Percentiles rank a stretch among this genome's conserved stretches.
These are phyloP conservation scores for Lycorma delicatula DNA, from an alignment of 1,140 invertebrate genomes.

Conservation along the genomic window DNA sequence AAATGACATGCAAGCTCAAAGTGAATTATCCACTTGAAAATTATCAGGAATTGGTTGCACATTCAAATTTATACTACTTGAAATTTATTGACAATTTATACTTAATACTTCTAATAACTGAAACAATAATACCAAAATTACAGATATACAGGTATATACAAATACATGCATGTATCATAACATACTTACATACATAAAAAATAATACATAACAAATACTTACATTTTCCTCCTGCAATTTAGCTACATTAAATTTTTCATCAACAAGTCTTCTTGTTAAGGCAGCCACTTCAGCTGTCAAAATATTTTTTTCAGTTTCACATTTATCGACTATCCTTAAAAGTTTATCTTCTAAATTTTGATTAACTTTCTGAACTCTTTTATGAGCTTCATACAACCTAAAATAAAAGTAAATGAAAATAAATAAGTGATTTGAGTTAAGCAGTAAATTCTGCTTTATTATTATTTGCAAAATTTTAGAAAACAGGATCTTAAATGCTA, in stretches of 20 bases:
- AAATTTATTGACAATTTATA: no score
- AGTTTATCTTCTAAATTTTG: conserved; percentile 92
- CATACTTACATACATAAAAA: no score
- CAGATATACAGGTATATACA: no score
- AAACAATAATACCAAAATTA: no score
- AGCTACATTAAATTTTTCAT: conserved; percentile 77
- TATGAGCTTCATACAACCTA: conserved; percentile 85
- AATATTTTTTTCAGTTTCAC: conserved; percentile 81
- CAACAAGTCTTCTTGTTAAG: conserved; percentile 76
- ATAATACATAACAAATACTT: conserved; percentile 44
- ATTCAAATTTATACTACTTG: no score
- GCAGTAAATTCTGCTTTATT: no score
- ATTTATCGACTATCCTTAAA: conserved; percentile 84
- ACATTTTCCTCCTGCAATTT: conserved; percentile 89
- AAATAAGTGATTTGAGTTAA: no score
- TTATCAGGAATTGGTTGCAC: no score
- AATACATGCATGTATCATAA: no score
- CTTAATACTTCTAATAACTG: no score
- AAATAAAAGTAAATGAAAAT: conserved; percentile 33
- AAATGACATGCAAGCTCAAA: no score
- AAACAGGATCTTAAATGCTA: neutral
- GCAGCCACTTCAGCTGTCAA: conserved; percentile 80
- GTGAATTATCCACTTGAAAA: no score
- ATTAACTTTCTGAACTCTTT: conserved; percentile 89
- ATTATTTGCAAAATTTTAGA: neutral